These are phyloP conservation scores for Triplophysa rosa DNA, from an alignment of 2,113 vertebrate genomes.

Conservation along the genomic window DNA sequence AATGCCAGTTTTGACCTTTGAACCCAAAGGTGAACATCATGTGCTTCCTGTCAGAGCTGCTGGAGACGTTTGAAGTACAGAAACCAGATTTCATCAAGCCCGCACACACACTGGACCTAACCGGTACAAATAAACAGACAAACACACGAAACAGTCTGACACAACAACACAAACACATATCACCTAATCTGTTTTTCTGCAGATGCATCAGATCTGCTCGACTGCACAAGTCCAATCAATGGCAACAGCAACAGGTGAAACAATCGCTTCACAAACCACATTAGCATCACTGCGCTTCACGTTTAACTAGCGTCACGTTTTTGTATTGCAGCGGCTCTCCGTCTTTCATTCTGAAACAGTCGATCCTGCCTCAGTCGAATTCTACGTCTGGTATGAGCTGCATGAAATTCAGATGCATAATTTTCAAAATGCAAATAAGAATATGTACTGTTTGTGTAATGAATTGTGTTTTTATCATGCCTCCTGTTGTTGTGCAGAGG, in stretches of 20 bases:
- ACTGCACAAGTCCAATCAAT: constrained; percentile 65
- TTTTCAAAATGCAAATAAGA: too few relatives aligned
- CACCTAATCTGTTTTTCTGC: not conserved
- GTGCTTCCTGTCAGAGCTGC: constrained; percentile 84
- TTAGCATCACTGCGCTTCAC: not conserved
- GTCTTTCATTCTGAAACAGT: constrained; percentile 82
- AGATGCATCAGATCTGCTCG: constrained; percentile 61
- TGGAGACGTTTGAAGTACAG: constrained; percentile 83
- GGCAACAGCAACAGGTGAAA: constrained; percentile 52
- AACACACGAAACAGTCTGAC: not conserved
- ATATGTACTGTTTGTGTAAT: constrained; percentile 63
- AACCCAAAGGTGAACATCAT: constrained; percentile 81
- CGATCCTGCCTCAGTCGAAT: constrained; percentile 76
- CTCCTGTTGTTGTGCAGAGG: constrained; percentile 62
- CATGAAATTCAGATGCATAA: not conserved
- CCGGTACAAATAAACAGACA: constrained; percentile 64
- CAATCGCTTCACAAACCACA: not conserved
- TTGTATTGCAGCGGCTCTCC: constrained; percentile 76
- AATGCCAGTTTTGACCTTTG: not conserved
- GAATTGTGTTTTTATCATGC: not conserved
- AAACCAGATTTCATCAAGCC: constrained; percentile 84
- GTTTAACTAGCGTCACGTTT: constrained; percentile 15
- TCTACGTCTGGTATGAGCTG: constrained; percentile 66
- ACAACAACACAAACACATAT: not conserved
- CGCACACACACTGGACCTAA: constrained; percentile 75